Evolutionary conservation across 2,797 vertebrate genomes (phyloP).

Genomic region (Sebastiscus tertius): DNA sequence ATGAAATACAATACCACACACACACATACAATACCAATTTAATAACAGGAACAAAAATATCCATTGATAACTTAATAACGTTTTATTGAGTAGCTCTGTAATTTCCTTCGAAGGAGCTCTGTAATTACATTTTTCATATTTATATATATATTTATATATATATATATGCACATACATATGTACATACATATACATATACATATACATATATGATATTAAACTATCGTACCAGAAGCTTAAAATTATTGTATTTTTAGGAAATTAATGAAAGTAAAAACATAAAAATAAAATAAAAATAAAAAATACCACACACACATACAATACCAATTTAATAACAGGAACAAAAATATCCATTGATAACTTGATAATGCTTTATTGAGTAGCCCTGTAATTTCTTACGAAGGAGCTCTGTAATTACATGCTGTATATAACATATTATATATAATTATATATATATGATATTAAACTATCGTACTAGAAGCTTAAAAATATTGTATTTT

Average conservation of each 20-base stretch:
- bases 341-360: background rate
- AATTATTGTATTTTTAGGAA: too few relatives aligned
- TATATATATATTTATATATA: background rate
- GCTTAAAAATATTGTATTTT: too few relatives aligned
- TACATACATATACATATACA: too few relatives aligned
- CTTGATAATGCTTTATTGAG: background rate
- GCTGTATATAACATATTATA: too few relatives aligned
- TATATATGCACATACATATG: too few relatives aligned
- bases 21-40: background rate
- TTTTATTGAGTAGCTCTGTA: background rate
- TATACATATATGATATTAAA: too few relatives aligned
- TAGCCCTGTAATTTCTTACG: background rate
- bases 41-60: background rate
- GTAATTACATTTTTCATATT: background rate
- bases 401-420: background rate
- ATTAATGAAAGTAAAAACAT: too few relatives aligned
- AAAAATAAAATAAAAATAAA: too few relatives aligned
- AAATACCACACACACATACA: background rate
- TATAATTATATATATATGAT: too few relatives aligned
- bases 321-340: background rate
- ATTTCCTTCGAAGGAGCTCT: background rate
- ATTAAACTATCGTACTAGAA: too few relatives aligned
- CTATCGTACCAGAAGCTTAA: too few relatives aligned
- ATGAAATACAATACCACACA: background rate
- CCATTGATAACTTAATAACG: background rate